phyloP scores from a whole-genome alignment of 2,797 vertebrate species.

The Heterohyrax brucei region DNA sequence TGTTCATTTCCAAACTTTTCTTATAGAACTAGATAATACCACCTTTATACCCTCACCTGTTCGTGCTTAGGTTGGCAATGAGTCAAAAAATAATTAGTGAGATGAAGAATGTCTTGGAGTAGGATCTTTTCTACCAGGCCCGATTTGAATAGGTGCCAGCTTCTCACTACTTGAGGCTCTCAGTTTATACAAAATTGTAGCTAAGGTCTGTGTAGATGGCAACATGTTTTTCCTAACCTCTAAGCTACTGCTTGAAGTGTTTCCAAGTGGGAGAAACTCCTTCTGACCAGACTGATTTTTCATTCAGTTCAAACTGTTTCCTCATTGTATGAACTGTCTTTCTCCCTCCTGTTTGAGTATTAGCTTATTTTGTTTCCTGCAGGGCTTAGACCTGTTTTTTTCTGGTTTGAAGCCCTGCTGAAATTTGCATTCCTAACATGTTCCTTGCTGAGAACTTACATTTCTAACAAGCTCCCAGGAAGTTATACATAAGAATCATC shows the following conservation, averaged over 20 bases:
- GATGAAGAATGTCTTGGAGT: conserved; percentile 6
- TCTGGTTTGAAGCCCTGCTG: too few relatives aligned
- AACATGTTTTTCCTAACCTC: not conserved
- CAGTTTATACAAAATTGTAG: not conserved
- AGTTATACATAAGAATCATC: too few relatives aligned
- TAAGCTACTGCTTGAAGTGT: conserved; percentile 43
- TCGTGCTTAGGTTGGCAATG: not conserved
- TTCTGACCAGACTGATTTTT: conserved; percentile 1
- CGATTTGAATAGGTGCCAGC: not conserved
- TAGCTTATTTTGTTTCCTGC: not conserved
- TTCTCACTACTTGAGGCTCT: not conserved
- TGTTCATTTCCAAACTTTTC: conserved; percentile 59
- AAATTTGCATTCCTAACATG: too few relatives aligned
- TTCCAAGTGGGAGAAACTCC: conserved; percentile 46
- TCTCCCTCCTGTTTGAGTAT: not conserved
- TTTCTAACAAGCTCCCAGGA: too few relatives aligned
- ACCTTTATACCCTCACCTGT: not conserved
- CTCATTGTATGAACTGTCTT: conserved; percentile 20
- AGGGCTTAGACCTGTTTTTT: too few relatives aligned
- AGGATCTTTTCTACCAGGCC: not conserved
- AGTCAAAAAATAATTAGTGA: conserved; percentile 8
- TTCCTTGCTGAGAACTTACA: too few relatives aligned
- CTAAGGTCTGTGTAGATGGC: not conserved
- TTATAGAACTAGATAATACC: not conserved
- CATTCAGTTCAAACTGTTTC: not conserved